Base-by-base conservation (phyloP, 2,888 invertebrate species). In the Drosophila testacea region DNA sequence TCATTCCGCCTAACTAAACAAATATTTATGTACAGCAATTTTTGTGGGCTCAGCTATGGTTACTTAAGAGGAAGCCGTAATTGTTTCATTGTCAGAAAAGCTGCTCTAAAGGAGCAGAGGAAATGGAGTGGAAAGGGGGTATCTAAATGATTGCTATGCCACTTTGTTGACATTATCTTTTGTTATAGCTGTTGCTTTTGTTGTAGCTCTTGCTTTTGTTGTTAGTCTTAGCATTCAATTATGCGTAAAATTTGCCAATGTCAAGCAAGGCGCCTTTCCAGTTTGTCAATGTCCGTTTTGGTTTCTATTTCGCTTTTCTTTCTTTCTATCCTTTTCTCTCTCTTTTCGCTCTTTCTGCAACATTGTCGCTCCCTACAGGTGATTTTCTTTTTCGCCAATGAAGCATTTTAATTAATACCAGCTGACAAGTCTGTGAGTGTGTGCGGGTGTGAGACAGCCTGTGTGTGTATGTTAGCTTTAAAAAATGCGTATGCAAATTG, bases 331-430 rank as follows among this genome's bases (percentile, higher is more conserved):
- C 11, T 11, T 41, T 42, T 42, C 30, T 30, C 30, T 30, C 32
- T 7, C 36, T 39, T 39, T 6, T n/a, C 44, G 9, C 9, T 46
- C 38, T 51, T 52, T 50, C 22, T 22, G 16, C 41, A 48, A 42
- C 39, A 62, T 38, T 48, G n/a, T 38, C 63, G 36, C 22, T 34
- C 36, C 44, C 44, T 30, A n/a, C 7, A 56, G 60, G 68, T 64
- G n/a, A 50, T 48, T 57, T 57, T 60, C 46, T 57, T 64, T 69
- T 62, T 55, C 48, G 54, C 44, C 54, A 74, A 48, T 64, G 62
- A 41, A 74, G 41, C 60, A 66, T 74, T 81, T 81, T 69, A 77
- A 71, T 77, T 77, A 82, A 79, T 67, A 44, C 41, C 62, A 70
- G 65, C 55, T 61, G 66, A 56, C 65, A 72, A 47, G 34, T 34